Base-by-base conservation (phyloP, 2,888 invertebrate species). In the Trichogramma dendrolimi region DNA sequence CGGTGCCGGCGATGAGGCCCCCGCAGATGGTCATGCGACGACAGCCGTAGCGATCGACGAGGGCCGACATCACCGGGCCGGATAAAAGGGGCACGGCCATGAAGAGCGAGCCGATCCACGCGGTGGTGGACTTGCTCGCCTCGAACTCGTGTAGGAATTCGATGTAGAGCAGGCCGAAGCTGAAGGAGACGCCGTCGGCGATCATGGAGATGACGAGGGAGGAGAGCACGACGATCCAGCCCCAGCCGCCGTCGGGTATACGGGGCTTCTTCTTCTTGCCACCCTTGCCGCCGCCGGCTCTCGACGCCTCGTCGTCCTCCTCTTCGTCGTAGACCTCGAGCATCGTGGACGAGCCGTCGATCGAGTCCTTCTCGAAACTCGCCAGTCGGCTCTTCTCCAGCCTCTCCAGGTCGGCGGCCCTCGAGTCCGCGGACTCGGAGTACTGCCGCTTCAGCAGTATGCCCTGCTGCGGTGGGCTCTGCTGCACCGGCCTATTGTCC, bases 111-210 rank as follows among this genome's bases (percentile, higher is more conserved):
- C 94, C 94, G 64, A 95, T 91, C 90, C 92, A 91, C 1, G 95
- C 90, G 0, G 96, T 95, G 52, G 88, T 90, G 5, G 92, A 87
- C 71, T 92, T 91, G 49, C 89, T 89, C 42, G 90, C 89, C 60
- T 85, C 81, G 75, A 94, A 96, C 72, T 92, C 89, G 53, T 87
- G 83, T 52, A 92, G 81, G 71, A 96, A 88, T 72, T 94, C 89
- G 1, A 91, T 88, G 74, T 91, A 94, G 6, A 96, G 83, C 14
- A 96, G 82, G 0, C 96, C 97, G 77, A 96, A 96, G 1, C 94
- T 93, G 77, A 96, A 94, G 56, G 93, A 92, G 61, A 96, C 87
- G 0, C 96, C 96, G 78, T 96, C 96, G 47, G 94, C 92, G 55
- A 96, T 90, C 81, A 94, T 86, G 27, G 94, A 94, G 61, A 94